Conservation (phyloP, 2,888 invertebrate genomes). For the Apamea sordens region DNA sequence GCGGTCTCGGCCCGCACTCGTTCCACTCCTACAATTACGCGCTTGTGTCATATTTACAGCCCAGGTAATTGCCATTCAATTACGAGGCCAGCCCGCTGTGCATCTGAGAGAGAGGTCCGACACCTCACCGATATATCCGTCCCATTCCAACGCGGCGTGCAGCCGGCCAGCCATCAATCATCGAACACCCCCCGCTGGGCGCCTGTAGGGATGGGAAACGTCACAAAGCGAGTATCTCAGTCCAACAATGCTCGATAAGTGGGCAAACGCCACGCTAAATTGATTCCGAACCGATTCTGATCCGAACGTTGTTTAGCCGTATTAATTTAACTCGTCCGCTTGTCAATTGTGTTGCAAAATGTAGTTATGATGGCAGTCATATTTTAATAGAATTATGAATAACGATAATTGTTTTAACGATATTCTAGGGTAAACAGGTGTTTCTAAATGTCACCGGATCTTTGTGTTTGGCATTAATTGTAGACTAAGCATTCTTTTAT, state of each 20-base stretch:
- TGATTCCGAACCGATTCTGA: conserved; percentile 84
- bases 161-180: conserved; percentile 89
- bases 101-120: conserved; percentile 76
- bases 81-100: conserved; percentile 86
- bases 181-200: conserved; percentile 88
- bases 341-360: conserved; percentile 55
- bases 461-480: conserved; percentile 33
- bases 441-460: conserved; percentile 43
- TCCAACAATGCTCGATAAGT: conserved; percentile 88
- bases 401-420: conserved; percentile 42
- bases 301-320: conserved; percentile 79
- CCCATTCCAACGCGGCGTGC: conserved; percentile 78
- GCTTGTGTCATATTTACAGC: conserved; percentile 91
- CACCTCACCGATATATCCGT: conserved; percentile 69
- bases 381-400: conserved; percentile 21
- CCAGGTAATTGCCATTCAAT: conserved; percentile 91
- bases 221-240: conserved; percentile 84
- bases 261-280: conserved; percentile 87
- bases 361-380: conserved; percentile 25
- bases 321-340: conserved; percentile 73
- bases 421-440: conserved; percentile 49
- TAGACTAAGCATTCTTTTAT: conserved; percentile 21
- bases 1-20: conserved; percentile 86
- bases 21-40: conserved; percentile 89
- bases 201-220: conserved; percentile 87